Evolutionary conservation across 2,113 vertebrate genomes (phyloP).

Genomic region (Tiliqua scincoides): DNA sequence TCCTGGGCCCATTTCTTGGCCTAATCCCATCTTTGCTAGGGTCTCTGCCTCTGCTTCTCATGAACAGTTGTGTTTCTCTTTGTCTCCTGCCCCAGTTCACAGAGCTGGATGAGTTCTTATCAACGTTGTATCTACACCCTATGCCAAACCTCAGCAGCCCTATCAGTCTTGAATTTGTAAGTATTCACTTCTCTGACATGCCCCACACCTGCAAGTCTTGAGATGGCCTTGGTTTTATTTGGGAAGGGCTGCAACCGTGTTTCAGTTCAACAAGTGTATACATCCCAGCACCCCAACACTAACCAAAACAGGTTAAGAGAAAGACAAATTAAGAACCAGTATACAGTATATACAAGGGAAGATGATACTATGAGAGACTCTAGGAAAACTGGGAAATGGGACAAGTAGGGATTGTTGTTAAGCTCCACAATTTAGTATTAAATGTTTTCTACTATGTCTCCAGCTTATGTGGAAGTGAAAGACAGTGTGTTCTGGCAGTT

Average conservation of each 20-base stretch:
- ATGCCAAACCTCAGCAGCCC: slow-evolving; percentile 69
- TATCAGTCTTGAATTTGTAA: slow-evolving; percentile 82
- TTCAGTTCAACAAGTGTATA: not conserved
- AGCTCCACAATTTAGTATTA: not conserved
- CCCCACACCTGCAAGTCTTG: not conserved
- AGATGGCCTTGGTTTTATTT: not conserved
- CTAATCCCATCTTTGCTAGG: not conserved
- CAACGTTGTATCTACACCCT: slow-evolving; percentile 75
- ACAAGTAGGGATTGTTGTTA: not conserved
- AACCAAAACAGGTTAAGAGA: no score
- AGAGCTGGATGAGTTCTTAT: slow-evolving; percentile 79
- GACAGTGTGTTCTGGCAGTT: no score
- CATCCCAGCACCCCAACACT: not conserved
- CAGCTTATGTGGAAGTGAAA: not conserved
- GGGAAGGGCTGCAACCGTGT: not conserved
- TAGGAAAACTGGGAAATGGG: not conserved
- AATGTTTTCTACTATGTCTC: not conserved
- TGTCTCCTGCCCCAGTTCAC: slow-evolving; percentile 68
- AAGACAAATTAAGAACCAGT: not conserved
- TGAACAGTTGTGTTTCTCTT: not conserved
- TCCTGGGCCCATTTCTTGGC: not conserved
- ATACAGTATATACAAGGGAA: not conserved
- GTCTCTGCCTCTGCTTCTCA: no score
- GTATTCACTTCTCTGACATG: slow-evolving; percentile 21
- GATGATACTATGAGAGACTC: not conserved